Percentiles rank a stretch among this genome's conserved stretches.
Evolutionary conservation across 1,140 invertebrate species (phyloP).

Genomic region (Drosophila simulans): DNA sequence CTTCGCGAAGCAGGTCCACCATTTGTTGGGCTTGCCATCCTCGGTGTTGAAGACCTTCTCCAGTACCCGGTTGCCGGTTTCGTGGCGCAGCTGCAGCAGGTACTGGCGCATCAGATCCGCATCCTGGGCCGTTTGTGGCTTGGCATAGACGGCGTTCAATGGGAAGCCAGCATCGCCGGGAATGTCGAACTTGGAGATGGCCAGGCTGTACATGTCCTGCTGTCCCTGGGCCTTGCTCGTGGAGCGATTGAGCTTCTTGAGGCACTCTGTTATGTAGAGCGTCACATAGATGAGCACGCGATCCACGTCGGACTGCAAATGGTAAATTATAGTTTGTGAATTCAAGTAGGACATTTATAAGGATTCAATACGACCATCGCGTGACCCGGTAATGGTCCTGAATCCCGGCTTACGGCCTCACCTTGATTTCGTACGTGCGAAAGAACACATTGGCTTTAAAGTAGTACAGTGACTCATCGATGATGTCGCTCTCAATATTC

Average conservation of each 20-base stretch:
- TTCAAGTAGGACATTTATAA: too few species aligned
- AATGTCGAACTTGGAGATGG: constrained; percentile 97
- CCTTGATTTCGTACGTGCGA: constrained; percentile 99
- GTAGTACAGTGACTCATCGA: constrained; percentile 98
- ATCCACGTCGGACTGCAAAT: constrained; percentile 94
- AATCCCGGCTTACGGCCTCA: constrained; percentile 74
- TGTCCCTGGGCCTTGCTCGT: constrained; percentile 94
- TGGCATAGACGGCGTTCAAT: constrained; percentile 98
- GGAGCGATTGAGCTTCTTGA: constrained; percentile 97
- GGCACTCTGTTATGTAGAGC: constrained; percentile 99
- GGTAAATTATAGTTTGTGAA: not conserved
- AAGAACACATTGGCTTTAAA: constrained; percentile 99
- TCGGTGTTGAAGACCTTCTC: constrained; percentile 96
- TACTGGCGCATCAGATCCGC: constrained; percentile 96
- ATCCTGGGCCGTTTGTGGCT: constrained; percentile 91
- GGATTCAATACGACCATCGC: too few species aligned
- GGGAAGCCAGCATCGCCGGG: constrained; percentile 98
- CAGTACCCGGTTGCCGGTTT: constrained; percentile 95
- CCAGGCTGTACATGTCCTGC: constrained; percentile 98
- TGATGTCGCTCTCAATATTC: constrained; percentile 93
- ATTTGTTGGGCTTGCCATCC: constrained; percentile 98
- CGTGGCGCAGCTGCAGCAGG: constrained; percentile 97
- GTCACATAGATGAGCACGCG: constrained; percentile 99
- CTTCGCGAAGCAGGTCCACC: constrained; percentile 99
- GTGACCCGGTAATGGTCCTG: too few species aligned